Percentiles rank a stretch among this genome's conserved stretches.
phyloP scores from a whole-genome alignment of 2,888 invertebrate species.

The Chydorus sphaericus region DNA sequence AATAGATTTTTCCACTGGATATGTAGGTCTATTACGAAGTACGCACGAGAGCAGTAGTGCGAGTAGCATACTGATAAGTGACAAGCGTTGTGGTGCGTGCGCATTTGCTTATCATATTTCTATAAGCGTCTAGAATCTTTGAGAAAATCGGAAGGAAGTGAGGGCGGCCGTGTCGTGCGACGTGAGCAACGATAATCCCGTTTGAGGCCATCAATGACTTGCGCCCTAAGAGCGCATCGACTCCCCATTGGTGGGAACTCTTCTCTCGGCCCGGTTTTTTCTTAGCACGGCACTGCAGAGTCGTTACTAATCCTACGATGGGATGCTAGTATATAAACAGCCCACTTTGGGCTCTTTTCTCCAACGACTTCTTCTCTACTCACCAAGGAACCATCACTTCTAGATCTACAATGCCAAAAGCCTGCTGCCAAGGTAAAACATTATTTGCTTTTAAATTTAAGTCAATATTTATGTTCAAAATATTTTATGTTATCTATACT shows the following conservation, averaged over 20 bases:
- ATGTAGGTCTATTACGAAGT: too few species aligned
- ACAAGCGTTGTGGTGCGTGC: too few species aligned
- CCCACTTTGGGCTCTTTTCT: too few species aligned
- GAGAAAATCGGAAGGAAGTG: too few species aligned
- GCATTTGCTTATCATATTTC: too few species aligned
- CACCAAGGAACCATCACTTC: background rate
- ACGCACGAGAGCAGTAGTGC: too few species aligned
- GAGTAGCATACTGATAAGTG: too few species aligned
- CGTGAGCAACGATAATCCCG: background rate
- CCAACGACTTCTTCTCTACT: background rate
- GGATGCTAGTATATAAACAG: background rate
- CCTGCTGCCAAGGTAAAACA: background rate
- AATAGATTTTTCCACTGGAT: too few species aligned
- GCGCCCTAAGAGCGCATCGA: too few species aligned
- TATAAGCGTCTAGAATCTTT: too few species aligned
- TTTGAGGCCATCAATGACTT: background rate
- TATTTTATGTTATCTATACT: background rate
- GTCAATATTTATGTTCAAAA: background rate
- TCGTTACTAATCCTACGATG: too few species aligned
- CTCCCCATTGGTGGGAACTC: background rate
- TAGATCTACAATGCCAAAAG: background rate
- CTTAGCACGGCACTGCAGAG: background rate
- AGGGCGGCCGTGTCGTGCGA: too few species aligned
- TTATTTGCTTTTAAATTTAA: background rate
- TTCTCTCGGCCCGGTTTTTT: background rate